phyloP scores from a whole-genome alignment of 2,888 invertebrate species.

The Cybosia mesomella region DNA sequence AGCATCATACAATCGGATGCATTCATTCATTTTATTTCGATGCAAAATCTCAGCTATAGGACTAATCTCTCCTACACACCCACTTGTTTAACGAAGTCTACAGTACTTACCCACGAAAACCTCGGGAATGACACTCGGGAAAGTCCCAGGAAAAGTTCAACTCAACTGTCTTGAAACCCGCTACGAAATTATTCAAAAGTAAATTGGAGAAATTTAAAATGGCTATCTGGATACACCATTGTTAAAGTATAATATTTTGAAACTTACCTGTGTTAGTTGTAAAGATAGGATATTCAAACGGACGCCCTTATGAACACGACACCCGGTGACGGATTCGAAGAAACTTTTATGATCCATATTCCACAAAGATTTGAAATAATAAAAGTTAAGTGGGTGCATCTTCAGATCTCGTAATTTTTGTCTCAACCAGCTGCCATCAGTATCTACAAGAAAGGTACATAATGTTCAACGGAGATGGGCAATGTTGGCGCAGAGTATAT shows the following conservation, averaged over 20 bases:
- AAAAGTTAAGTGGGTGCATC: slow-evolving; percentile 73
- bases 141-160: too few relatives aligned
- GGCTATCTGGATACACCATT: too few relatives aligned
- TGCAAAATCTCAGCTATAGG: too few relatives aligned
- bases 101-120: too few relatives aligned
- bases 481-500: not conserved
- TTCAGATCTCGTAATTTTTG: slow-evolving; percentile 61
- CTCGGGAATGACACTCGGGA: too few relatives aligned
- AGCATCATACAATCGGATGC: too few relatives aligned
- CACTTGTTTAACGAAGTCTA: too few relatives aligned
- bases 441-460: slow-evolving; percentile 58
- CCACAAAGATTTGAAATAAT: slow-evolving; percentile 77
- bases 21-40: too few relatives aligned
- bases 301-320: slow-evolving; percentile 6
- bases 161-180: too few relatives aligned
- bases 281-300: not conserved
- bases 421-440: slow-evolving; percentile 75
- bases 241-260: not conserved
- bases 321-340: slow-evolving; percentile 66
- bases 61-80: too few relatives aligned
- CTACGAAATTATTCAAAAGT: too few relatives aligned
- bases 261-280: slow-evolving; percentile 63
- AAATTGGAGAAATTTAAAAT: too few relatives aligned
- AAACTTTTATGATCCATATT: slow-evolving; percentile 65
- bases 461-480: not conserved